A percentile compares a stretch with the other conserved stretches of the same genome.
Conservation (phyloP, 2,113 vertebrate species). For the Choloepus hoffmanni region DNA sequence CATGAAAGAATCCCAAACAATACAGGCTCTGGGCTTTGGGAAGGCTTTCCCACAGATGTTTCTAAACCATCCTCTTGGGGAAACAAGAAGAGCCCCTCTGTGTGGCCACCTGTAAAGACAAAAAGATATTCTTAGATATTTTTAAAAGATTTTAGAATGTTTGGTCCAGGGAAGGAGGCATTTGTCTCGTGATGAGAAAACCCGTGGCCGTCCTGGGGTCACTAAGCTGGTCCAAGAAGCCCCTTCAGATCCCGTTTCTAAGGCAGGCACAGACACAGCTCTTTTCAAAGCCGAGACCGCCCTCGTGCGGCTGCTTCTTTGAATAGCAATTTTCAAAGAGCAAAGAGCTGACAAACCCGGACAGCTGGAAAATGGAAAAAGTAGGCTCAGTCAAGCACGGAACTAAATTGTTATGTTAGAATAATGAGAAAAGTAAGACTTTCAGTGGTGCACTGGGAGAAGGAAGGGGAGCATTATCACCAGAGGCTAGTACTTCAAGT, state of each 20-base stretch:
- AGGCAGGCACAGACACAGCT: too few species aligned
- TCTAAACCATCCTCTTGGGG: neutral
- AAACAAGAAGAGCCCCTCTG: neutral
- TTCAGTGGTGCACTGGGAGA: too few species aligned
- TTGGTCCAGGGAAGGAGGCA: neutral
- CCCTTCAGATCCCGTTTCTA: neutral
- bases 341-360: too few species aligned
- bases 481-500: too few species aligned
- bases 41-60: neutral
- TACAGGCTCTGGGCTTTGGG: neutral
- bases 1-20: neutral
- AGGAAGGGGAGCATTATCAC: too few species aligned
- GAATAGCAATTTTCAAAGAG: conserved; percentile 50
- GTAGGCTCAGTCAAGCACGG: neutral
- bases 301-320: conserved; percentile 17
- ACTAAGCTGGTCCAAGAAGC: neutral
- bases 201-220: neutral
- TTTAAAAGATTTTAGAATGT: neutral
- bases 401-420: too few species aligned
- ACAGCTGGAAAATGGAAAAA: neutral
- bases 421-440: too few species aligned
- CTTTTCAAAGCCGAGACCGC: conserved; percentile 32
- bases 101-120: neutral
- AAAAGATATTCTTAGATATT: neutral
- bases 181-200: neutral